Evolutionary conservation across 1,140 invertebrate species (phyloP).

Genomic region (Galleria mellonella): DNA sequence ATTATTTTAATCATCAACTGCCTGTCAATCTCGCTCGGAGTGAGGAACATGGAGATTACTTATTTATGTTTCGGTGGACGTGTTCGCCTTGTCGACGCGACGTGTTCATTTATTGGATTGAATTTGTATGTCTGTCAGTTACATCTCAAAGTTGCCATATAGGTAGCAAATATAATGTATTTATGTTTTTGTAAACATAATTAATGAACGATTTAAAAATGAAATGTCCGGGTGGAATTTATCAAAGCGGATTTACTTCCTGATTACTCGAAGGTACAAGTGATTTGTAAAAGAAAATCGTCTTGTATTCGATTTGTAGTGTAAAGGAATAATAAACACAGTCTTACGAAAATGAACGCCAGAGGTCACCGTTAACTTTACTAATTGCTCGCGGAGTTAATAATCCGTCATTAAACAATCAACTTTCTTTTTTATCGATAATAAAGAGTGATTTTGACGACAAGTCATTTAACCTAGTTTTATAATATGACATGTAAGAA

Average conservation of each 20-base stretch:
- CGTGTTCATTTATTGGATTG: slow-evolving; percentile 20
- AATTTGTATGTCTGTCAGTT: slow-evolving; percentile 14
- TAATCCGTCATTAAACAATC: slow-evolving; percentile 32
- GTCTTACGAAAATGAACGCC: slow-evolving; percentile 1
- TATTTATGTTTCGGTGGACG: slow-evolving; percentile 34
- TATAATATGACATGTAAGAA: no score
- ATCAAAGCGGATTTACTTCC: no score
- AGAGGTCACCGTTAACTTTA: slow-evolving; percentile 6
- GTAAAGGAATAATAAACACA: background rate
- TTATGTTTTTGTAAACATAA: no score
- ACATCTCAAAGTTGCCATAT: slow-evolving; percentile 8
- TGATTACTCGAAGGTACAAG: no score
- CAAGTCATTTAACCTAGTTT: slow-evolving; percentile 6
- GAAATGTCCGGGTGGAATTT: no score
- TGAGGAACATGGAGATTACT: slow-evolving; percentile 33
- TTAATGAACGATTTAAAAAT: no score
- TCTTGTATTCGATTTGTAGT: no score
- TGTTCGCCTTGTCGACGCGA: slow-evolving; percentile 22
- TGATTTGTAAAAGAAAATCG: no score
- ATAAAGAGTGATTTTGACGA: slow-evolving; percentile 18
- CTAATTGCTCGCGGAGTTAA: slow-evolving; percentile 14
- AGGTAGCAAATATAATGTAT: background rate
- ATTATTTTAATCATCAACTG: slow-evolving; percentile 28
- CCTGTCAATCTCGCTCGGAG: slow-evolving; percentile 21
- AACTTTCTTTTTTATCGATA: slow-evolving; percentile 35